Percentiles rank a stretch among this genome's conserved stretches.
Conservation (phyloP, 2,888 invertebrate species). For the Sphaerophoria taeniata region DNA sequence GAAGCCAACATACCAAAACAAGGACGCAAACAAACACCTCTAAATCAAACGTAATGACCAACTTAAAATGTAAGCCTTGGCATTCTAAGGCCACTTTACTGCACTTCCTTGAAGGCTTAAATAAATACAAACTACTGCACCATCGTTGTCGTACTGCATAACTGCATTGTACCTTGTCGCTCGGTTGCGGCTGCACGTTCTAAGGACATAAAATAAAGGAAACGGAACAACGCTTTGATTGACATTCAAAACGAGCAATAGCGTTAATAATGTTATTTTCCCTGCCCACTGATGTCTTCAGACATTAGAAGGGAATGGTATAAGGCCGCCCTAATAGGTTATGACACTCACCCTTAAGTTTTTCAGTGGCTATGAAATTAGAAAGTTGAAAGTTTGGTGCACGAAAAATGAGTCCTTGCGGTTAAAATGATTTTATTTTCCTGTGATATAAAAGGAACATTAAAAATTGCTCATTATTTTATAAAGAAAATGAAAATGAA, state of each 20-base stretch:
- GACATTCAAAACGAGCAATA: slow-evolving; percentile 49
- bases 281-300: neutral
- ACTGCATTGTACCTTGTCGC: no score
- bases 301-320: neutral
- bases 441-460: no score
- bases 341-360: neutral
- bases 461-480: slow-evolving; percentile 11
- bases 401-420: slow-evolving; percentile 11
- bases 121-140: neutral
- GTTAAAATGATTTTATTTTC: slow-evolving; percentile 4
- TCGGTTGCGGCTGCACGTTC: neutral
- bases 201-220: slow-evolving; percentile 21
- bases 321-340: neutral
- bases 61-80: slow-evolving; percentile 49
- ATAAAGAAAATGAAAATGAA: slow-evolving; percentile 12
- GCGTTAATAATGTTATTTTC: slow-evolving; percentile 63
- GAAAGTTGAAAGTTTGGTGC: slow-evolving; percentile 50
- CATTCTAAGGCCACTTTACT: slow-evolving; percentile 25
- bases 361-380: slow-evolving; percentile 40
- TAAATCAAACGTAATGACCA: slow-evolving; percentile 40
- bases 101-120: slow-evolving; percentile 1
- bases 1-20: slow-evolving; percentile 10
- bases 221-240: slow-evolving; percentile 47
- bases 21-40: slow-evolving; percentile 5
- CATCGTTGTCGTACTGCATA: neutral